Evolutionary conservation across 2,888 invertebrate species (phyloP), one percentile per base, ranked within the genome.

Genomic region (Drosophila mercatorum): DNA sequence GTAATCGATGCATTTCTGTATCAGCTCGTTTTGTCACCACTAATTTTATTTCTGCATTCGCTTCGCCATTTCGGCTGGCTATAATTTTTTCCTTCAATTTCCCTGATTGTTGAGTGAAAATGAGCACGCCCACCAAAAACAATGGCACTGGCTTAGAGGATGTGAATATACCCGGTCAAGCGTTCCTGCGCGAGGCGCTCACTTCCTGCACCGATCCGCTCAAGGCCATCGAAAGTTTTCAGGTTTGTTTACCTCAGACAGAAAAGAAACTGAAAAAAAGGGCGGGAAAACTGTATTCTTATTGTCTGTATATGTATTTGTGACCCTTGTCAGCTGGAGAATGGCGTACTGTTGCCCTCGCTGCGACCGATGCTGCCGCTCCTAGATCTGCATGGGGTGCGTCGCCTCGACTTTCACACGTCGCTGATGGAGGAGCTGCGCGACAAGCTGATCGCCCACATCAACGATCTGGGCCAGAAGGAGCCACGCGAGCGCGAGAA

Each of bases 181-280:
- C 95, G 26, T 96, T 95, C 91, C 94, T 98, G 22, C 94, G 96
- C 58, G 98, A 98, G 93, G 97, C 98, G 11, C 94, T 99, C n/a
- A 98, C 98, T 11, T 98, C 97, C 89, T 98, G 98, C 91, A 97
- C 98, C 0, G 98, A 99, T 93, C 99, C 99, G 14, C 92, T 99
- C 40, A 98, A 98, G 93, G 98, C 99, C 22, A 99, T 99, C 77
- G 98, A 98, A 94, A 98, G 98, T 93, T 99, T 99, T 12, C 93
- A 97, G 68, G 68, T 68, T 40, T 40, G 58, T 68, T 69, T 28
- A 12, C 11, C 34, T 2, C 34, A 22, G 12, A 17, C 6, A 3
- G 17, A 10, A 10, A 14, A 17, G 34, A 14, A 47, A 28, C n/a
- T 34, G 4, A 5, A 17, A n/a, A 34, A 47, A 51, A 12, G 34